These are phyloP conservation scores for Napeogenes inachia DNA, from an alignment of 2,888 invertebrate species.

Conservation along the genomic window DNA sequence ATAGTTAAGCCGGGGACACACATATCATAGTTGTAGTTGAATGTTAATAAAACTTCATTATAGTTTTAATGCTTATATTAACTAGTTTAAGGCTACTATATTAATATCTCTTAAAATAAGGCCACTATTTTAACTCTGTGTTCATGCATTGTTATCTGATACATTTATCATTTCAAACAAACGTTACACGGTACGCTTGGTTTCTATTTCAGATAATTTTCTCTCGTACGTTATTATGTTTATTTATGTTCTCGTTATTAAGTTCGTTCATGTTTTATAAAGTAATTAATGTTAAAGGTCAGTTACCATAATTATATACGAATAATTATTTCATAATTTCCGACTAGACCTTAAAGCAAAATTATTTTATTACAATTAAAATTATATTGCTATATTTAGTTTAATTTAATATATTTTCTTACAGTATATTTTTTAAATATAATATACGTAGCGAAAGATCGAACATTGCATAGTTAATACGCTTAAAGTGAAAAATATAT, in stretches of 20 bases:
- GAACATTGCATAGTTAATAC: too few relatives aligned
- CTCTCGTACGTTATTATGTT: not conserved
- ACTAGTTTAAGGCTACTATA: too few relatives aligned
- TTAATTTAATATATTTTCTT: too few relatives aligned
- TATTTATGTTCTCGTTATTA: not conserved
- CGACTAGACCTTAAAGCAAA: too few relatives aligned
- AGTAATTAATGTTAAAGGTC: slow-evolving; percentile 1
- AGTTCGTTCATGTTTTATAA: not conserved
- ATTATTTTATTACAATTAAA: too few relatives aligned
- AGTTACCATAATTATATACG: not conserved
- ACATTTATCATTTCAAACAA: slow-evolving; percentile 24
- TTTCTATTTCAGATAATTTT: slow-evolving; percentile 6
- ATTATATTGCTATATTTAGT: too few relatives aligned
- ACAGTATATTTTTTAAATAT: too few relatives aligned
- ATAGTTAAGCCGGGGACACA: slow-evolving; percentile 32
- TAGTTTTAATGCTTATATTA: too few relatives aligned
- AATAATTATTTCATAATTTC: too few relatives aligned
- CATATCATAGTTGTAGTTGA: not conserved
- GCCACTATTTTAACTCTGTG: slow-evolving; percentile 14
- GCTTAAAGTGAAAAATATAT: too few relatives aligned
- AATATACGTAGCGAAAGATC: too few relatives aligned
- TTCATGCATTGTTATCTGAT: slow-evolving; percentile 20
- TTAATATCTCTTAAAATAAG: slow-evolving; percentile 9
- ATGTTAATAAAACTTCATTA: too few relatives aligned
- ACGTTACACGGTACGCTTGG: slow-evolving; percentile 3